These are phyloP conservation scores for Hoplias malabaricus DNA, from an alignment of 2,113 vertebrate species.

Conservation along the genomic window DNA sequence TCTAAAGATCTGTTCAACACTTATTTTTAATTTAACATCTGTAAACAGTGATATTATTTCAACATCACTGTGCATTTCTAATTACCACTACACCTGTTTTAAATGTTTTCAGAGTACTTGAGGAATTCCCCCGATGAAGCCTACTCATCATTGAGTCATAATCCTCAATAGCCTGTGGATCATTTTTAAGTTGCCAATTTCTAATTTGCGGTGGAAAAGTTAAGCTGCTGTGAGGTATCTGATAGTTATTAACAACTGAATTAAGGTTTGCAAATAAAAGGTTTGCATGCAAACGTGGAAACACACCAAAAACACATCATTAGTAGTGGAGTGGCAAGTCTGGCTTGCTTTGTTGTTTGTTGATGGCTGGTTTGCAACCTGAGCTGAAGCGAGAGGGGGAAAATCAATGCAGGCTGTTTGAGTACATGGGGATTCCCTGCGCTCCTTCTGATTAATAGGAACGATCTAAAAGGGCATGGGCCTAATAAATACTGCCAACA, in stretches of 20 bases:
- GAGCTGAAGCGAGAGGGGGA: background rate
- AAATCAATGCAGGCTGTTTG: conserved; percentile 4
- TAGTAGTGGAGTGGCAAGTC: background rate
- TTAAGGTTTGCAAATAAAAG: background rate
- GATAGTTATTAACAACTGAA: background rate
- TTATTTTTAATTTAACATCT: no score
- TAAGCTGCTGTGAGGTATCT: background rate
- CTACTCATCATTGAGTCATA: background rate
- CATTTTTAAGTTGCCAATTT: background rate
- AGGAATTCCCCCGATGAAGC: background rate
- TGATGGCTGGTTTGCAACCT: conserved; percentile 1
- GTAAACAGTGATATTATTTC: no score
- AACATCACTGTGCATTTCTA: no score
- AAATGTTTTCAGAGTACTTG: background rate
- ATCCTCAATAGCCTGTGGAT: background rate
- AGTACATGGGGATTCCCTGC: conserved; percentile 28
- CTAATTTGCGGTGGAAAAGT: background rate
- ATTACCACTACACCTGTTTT: no score
- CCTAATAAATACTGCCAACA: conserved; percentile 14
- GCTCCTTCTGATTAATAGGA: conserved; percentile 24
- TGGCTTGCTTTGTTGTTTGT: background rate
- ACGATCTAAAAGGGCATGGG: background rate
- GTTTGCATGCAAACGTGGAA: background rate
- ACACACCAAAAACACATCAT: background rate
- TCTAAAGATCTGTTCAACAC: no score